Base-by-base conservation (phyloP, 2,113 vertebrate genomes). In the Sceloporus undulatus region DNA sequence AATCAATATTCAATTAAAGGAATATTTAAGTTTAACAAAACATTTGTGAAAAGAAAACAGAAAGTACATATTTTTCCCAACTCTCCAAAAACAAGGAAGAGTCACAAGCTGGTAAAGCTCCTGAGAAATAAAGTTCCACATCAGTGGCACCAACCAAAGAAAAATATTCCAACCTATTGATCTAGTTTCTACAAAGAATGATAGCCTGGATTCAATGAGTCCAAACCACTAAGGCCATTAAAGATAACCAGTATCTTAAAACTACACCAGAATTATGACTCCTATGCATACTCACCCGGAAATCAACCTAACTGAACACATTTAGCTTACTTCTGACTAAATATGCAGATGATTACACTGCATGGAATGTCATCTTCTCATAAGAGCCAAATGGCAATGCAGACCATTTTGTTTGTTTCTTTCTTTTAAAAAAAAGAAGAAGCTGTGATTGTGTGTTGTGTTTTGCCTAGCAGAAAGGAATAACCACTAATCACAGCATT, bases 401-500 rank as follows among this genome's bases (percentile, higher is more conserved):
- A 54, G n/a, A 29, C 5, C 40, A 18, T 82, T 66, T 87, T 65
- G 71, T 52, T 76, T 66, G 19, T 27, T 66, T 68, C 2, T 3
- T 38, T 48, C 34, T 34, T 34, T 34, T 34, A 34, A 34, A 34
- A 34, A 34, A 34, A 34, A 34, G 34, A 34, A 42, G 65, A 25
- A 88, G 66, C 40, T 54, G 71, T 25, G 40, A 5, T 66, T 83
- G 70, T 19, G 1, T 62, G 65, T 82, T 93, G 73, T 84, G 11
- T 84, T 93, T 71, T 27, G 68, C 25, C 71, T 77, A 89, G 75
- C 80, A 94, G 92, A 93, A 19, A 68, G 71, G 82, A 87, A 81
- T 70, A 91, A 42, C 71, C 89, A 86, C 40, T 9, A 91, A 87
- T 84, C 29, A 88, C 91, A 92, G 93, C 84, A 68, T 90, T 88